Evolutionary conservation across 2,888 invertebrate genomes (phyloP), one percentile per base, ranked within the genome.

Genomic region (Gibbula magus): DNA sequence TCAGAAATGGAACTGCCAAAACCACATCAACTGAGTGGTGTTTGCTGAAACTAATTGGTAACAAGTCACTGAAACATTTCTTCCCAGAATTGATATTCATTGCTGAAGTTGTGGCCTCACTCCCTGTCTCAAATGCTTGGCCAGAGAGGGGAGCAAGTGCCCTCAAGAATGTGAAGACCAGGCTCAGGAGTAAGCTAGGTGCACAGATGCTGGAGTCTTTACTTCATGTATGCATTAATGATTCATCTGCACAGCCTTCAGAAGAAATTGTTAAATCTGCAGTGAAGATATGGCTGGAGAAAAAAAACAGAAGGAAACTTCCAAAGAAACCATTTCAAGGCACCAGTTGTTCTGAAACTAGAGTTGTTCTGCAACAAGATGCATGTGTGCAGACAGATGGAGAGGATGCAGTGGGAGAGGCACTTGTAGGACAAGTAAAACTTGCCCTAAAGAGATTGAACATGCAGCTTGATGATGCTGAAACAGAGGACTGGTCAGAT

Each of bases 81-180:
- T 45, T 45, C 10, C 45, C 45, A 45, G 45, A 45, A 13, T 66
- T 83, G 0, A 20, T 22, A 0, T 66, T 54, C 56, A 39, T 83
- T 16, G 79, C 82, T 25, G 83, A 82, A 61, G 80, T 81, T 4
- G 77, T 79, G 32, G 73, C 77, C 1, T 81, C 80, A 32, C 32
- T 84, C 2, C 84, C 84, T 8, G 80, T 84, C 0, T 77, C 83
- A 1, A 85, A 85, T 80, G 83, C 85, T 13, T 85, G 85, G 83
- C 83, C 84, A 56, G 83, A 85, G 32, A 82, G 83, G 77, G 85
- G 82, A 3, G 82, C 83, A n/a, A 84, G 84, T 79, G 74, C 83
- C 0, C 53, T 85, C 18, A 85, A 85, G 61, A 53, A 35, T 0
- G 52, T 83, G 1, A 82, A 83, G 39, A 81, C 81, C n/a, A 79